These are phyloP conservation scores for Dryobotodes eremita DNA, from an alignment of 2,888 invertebrate genomes.

Conservation along the genomic window DNA sequence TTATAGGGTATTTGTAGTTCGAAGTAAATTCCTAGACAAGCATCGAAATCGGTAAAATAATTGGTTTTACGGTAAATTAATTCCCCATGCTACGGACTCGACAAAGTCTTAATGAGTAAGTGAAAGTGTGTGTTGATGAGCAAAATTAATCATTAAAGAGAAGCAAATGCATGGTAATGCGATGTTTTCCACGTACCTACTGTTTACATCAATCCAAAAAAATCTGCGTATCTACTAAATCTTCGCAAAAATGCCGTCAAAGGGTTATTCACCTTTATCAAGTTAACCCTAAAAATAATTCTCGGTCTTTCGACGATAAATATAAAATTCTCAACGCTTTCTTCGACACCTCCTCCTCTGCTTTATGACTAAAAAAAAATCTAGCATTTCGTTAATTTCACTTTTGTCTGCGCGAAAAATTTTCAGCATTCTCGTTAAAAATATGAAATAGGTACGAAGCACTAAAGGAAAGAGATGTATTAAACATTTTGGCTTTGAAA, in stretches of 20 bases:
- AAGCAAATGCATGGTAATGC: background rate
- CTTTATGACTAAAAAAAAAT: constrained; percentile 45
- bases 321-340: constrained; percentile 41
- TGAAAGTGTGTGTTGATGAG: background rate
- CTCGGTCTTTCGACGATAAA: constrained; percentile 29
- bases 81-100: no score
- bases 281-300: constrained; percentile 38
- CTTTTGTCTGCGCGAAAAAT: constrained; percentile 61
- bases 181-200: no score
- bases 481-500: constrained; percentile 34
- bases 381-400: constrained; percentile 58
- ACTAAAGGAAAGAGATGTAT: constrained; percentile 19
- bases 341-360: constrained; percentile 37
- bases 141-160: background rate
- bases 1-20: background rate
- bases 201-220: background rate
- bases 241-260: background rate
- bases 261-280: background rate
- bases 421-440: constrained; percentile 40
- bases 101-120: background rate
- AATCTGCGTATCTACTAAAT: no score
- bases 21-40: background rate
- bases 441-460: constrained; percentile 39
- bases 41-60: background rate
- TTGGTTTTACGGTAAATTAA: background rate